Conservation (phyloP, 2,888 invertebrate species). For the Polyommatus iphigenia region DNA sequence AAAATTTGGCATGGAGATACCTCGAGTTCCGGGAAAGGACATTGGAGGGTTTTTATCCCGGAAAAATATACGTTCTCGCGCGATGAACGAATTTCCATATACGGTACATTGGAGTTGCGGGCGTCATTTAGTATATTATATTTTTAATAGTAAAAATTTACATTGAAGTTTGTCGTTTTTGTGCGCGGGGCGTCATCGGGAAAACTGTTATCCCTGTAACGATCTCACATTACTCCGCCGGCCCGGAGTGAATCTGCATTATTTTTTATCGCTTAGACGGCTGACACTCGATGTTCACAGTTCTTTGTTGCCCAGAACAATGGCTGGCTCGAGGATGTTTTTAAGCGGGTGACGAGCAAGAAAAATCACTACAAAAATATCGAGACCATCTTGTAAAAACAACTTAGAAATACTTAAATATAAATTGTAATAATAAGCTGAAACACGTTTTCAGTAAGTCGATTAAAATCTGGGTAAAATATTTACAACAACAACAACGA, state of each 20-base stretch:
- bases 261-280: constrained; percentile 67
- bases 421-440: not conserved
- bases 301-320: constrained; percentile 64
- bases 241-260: constrained; percentile 57
- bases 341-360: constrained; percentile 45
- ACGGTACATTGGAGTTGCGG: too few species aligned
- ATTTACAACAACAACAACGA: not conserved
- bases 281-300: constrained; percentile 63
- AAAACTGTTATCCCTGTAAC: constrained; percentile 55
- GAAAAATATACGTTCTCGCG: too few species aligned
- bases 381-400: constrained; percentile 30
- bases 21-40: too few species aligned
- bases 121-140: too few species aligned
- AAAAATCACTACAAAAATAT: constrained; percentile 38
- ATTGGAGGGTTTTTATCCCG: too few species aligned
- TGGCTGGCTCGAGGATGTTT: constrained; percentile 59
- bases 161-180: too few species aligned
- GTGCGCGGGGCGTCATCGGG: constrained; percentile 17
- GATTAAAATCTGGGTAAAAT: not conserved
- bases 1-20: too few species aligned
- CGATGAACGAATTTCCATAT: too few species aligned
- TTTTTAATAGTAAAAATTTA: too few species aligned
- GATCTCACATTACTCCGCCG: constrained; percentile 66
- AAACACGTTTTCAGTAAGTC: not conserved
- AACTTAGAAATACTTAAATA: not conserved